Evolutionary conservation across 2,888 invertebrate genomes (phyloP), one percentile per base, ranked within the genome.

Genomic region (Catonia carolina): DNA sequence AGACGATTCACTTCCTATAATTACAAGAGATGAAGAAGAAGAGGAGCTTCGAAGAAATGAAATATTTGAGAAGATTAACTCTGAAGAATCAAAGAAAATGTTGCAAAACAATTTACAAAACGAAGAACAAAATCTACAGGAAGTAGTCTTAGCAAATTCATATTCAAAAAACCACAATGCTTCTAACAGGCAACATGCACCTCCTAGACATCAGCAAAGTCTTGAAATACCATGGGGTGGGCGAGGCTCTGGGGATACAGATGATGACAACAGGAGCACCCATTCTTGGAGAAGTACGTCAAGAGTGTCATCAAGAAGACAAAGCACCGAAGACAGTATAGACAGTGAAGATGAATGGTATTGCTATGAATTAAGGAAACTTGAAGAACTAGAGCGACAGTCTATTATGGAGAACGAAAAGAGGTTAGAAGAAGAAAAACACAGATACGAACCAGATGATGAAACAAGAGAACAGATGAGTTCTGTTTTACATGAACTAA

Each of bases 281-380:
- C 87, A 91, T 74, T 91, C 91, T 0, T 89, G 87, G 78, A 79
- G 91, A 64, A 91, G 91, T 66, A 85, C 89, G 0, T 92, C 91
- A 0, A 76, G 88, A 64, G 86, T 88, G 1, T 91, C 91, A 1
- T 91, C 91, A 0, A 78, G 92, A 63, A 78, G 92, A 51, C 92
- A 93, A 73, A 91, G 91, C 68, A 92, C 92, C 0, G 93, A 93
- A 74, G 92, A 92, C 66, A 90, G 90, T 67, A 92, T 93, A 56
- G 93, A 93, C 70, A 90, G 89, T 22, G 93, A 93, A 73, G 93
- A 93, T 69, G 92, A 93, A 71, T 93, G 92, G 86, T 93, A 91
- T 67, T 89, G 89, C 66, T 91, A 93, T 70, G 92, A 93, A 69
- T 72, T 92, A 56, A 77, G 89, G 55, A 90, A 92, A 72, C 73